Base-by-base conservation (phyloP, 2,888 invertebrate species). In the Trissolcus japonicus region DNA sequence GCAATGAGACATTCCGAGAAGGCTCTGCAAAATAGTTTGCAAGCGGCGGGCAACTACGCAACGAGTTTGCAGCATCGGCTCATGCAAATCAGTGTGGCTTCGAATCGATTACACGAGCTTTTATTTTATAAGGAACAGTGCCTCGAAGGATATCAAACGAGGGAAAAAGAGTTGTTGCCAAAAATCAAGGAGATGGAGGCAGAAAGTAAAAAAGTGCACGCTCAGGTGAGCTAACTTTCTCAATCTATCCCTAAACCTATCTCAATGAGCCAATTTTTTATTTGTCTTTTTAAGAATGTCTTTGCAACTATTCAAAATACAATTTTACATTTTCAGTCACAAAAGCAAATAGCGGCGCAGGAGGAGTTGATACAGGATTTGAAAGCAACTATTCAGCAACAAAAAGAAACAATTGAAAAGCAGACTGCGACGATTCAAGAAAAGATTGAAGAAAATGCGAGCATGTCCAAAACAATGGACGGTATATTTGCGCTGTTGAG, bases 1-100 rank as follows among this genome's bases (percentile, higher is more conserved):
- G 87, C 91, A 16, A 90, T 92, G 89, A 88, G 89, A 9, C 90
- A 91, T 75, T 89, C 91, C 0, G 91, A 92, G 83, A 85, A 90
- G 40, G 89, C 90, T 0, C 90, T 91, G 51, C 89, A 91, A 82
- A 88, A 88, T 3, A 91, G 90, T 80, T 86, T 91, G 43, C 91
- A 92, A 83, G 91, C 91, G 0, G 91, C 91, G 0, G 90, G 90
- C 14, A 90, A 90, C 81, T 87, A 90, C 59, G 89, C 90, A 48
- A 90, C 90, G 0, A 90, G 90, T 79, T 83, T 92, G 35, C 90
- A 91, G 66, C 91, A 92, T 73, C 87, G 90, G 57, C 83, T 90
- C 13, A 90, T 90, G 0, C 91, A 91, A 82, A 82, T 91, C 4
- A 86, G 89, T 11, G 89, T 90, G 0, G 91, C 91, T 79, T 87